These are phyloP conservation scores for Epizoanthus fatuus DNA, from an alignment of 92 coral and sea anemone species.

Conservation along the genomic window DNA sequence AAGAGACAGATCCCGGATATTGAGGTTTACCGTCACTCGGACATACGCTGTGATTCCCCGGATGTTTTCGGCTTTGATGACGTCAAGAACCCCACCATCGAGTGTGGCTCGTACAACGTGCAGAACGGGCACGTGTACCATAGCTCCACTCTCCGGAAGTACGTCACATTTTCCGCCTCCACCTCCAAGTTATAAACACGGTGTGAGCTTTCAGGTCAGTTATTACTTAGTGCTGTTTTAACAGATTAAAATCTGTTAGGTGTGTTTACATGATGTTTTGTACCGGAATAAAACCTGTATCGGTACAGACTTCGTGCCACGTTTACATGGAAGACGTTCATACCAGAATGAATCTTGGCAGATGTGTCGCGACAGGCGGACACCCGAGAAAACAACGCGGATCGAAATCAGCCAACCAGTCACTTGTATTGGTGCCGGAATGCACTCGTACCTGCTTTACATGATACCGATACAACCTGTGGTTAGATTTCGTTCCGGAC, in stretches of 20 bases:
- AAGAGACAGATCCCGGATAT: conserved; percentile 91
- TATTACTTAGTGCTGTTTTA: not conserved
- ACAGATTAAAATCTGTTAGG: not conserved
- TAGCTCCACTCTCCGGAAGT: conserved; percentile 77
- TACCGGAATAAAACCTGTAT: not conserved
- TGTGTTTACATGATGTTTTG: not conserved
- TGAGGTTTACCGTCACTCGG: conserved; percentile 96
- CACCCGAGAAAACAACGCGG: too few relatives aligned
- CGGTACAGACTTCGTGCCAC: too few relatives aligned
- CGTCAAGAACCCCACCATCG: conserved; percentile 74
- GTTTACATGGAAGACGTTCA: too few relatives aligned
- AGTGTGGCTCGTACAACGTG: conserved; percentile 84
- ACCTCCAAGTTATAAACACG: conserved; percentile 69
- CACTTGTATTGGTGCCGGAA: too few relatives aligned
- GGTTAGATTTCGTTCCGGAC: too few relatives aligned
- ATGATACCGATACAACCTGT: too few relatives aligned
- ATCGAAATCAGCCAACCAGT: too few relatives aligned
- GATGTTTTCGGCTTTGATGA: conserved; percentile 94
- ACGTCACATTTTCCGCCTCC: conserved; percentile 92
- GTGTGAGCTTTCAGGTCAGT: conserved; percentile 10
- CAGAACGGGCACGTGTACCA: conserved; percentile 90
- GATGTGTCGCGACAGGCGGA: too few relatives aligned
- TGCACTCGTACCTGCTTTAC: too few relatives aligned
- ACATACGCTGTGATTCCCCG: conserved; percentile 90
- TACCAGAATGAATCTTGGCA: too few relatives aligned